phyloP scores from a whole-genome alignment of 2,797 vertebrate genomes.

The Neomorphus geoffroyi region DNA sequence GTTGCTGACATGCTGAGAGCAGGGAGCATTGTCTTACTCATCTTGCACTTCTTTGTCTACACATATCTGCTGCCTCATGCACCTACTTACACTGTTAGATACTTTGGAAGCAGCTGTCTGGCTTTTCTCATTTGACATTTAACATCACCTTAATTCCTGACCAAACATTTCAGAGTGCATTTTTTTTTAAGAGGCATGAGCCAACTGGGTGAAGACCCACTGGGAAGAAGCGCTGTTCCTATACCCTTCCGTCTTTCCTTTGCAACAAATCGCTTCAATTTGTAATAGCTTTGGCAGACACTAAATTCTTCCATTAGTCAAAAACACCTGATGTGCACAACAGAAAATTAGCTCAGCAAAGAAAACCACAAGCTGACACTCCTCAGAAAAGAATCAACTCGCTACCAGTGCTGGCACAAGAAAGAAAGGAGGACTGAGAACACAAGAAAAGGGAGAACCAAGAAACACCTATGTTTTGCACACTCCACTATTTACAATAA shows the following conservation, averaged over 20 bases:
- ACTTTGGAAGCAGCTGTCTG: background rate
- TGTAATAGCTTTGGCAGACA: background rate
- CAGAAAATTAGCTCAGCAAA: background rate
- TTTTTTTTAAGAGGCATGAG: background rate
- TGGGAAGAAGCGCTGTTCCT: background rate
- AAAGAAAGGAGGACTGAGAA: background rate
- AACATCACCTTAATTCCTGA: background rate
- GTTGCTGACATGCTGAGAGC: background rate
- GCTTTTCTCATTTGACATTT: background rate
- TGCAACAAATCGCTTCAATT: background rate
- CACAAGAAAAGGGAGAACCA: background rate
- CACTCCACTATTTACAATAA: background rate
- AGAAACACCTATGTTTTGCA: background rate
- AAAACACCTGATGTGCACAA: background rate
- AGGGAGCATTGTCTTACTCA: background rate
- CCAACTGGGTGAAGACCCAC: background rate
- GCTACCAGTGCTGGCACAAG: background rate
- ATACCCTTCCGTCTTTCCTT: background rate
- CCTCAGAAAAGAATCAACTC: background rate
- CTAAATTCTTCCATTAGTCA: background rate
- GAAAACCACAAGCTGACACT: background rate
- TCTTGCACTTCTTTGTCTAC: background rate
- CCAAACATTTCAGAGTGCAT: background rate
- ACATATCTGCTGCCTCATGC: background rate
- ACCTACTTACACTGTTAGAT: background rate